phyloP scores from a whole-genome alignment of 2,888 invertebrate genomes.

The Nomada lathburiana region DNA sequence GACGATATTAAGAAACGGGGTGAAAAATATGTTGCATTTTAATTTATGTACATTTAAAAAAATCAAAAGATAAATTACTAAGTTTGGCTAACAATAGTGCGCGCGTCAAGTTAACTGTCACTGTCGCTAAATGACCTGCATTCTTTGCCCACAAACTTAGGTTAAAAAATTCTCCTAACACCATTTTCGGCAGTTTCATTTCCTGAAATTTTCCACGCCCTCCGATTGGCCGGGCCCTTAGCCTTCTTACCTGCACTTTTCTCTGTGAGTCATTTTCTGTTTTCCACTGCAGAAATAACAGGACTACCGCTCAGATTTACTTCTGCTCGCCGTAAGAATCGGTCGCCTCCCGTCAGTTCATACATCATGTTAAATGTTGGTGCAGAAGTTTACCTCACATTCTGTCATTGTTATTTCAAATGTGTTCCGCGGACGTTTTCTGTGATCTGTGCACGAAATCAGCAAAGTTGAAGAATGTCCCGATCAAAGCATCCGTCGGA shows the following conservation, averaged over 20 bases:
- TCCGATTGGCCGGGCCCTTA: conserved; percentile 5
- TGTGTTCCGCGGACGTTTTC: not conserved
- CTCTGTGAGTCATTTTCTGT: conserved; percentile 7
- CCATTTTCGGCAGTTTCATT: not conserved
- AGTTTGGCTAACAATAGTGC: too few relatives aligned
- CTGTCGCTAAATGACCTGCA: not conserved
- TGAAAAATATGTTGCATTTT: too few relatives aligned
- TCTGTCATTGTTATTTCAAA: not conserved
- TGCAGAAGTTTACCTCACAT: not conserved
- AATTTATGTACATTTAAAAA: too few relatives aligned
- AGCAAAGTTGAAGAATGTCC: not conserved
- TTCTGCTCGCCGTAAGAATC: not conserved
- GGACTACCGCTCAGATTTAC: not conserved
- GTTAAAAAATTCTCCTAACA: not conserved
- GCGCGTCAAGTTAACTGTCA: not conserved
- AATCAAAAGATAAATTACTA: too few relatives aligned
- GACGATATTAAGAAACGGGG: not conserved
- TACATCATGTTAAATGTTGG: not conserved
- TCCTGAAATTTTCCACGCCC: not conserved
- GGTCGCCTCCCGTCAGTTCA: not conserved
- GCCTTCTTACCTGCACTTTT: conserved; percentile 6
- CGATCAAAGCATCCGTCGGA: not conserved
- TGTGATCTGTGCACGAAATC: not conserved
- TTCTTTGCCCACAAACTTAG: not conserved
- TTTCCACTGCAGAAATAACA: not conserved